These are phyloP conservation scores for Gobio occitaniae DNA, from an alignment of 2,797 vertebrate genomes.

Conservation along the genomic window DNA sequence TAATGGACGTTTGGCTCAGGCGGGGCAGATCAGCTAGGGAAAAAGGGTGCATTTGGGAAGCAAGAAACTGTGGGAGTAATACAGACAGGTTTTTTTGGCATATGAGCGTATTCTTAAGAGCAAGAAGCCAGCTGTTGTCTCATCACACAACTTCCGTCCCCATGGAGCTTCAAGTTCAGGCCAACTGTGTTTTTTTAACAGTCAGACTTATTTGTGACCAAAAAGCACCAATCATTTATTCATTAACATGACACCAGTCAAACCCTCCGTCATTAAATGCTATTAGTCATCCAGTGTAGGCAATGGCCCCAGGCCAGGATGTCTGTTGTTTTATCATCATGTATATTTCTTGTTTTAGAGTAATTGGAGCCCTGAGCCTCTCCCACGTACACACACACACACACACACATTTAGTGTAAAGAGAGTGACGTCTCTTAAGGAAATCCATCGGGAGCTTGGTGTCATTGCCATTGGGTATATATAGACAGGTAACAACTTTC, in stretches of 20 bases:
- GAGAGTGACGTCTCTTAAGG: neutral
- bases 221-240: slow-evolving; percentile 24
- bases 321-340: slow-evolving; percentile 35
- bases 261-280: slow-evolving; percentile 9
- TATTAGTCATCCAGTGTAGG: slow-evolving; percentile 40
- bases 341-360: slow-evolving; percentile 32
- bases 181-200: slow-evolving; percentile 17
- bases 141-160: neutral
- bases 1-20: slow-evolving; percentile 47
- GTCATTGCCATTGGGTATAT: neutral
- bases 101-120: neutral
- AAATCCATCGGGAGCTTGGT: neutral
- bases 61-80: neutral
- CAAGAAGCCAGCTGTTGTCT: neutral
- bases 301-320: slow-evolving; percentile 21
- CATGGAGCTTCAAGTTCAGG: neutral
- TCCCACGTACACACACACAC: slow-evolving; percentile 23
- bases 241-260: slow-evolving; percentile 40
- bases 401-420: slow-evolving; percentile 2
- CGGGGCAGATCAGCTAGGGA: neutral
- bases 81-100: neutral
- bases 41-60: neutral
- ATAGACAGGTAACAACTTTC: neutral
- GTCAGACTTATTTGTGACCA: slow-evolving; percentile 7
- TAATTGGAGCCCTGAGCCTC: slow-evolving; percentile 18